Evolutionary conservation across 2,113 vertebrate genomes (phyloP).

Genomic region (Burhinus bistriatus): DNA sequence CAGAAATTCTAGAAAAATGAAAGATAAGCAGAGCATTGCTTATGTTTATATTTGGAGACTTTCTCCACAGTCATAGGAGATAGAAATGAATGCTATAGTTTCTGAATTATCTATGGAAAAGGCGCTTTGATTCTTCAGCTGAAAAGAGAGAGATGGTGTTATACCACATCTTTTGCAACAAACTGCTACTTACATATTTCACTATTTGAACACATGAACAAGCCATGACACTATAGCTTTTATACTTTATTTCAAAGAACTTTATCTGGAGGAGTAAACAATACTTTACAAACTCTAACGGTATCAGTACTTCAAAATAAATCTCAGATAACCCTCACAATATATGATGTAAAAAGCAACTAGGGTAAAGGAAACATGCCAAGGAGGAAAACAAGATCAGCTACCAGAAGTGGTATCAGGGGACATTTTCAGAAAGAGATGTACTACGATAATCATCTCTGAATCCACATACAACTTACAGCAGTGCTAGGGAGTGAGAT

Average conservation of each 20-base stretch:
- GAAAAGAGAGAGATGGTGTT: not conserved
- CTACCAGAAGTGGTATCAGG: not conserved
- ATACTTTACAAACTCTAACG: not conserved
- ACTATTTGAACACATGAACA: not conserved
- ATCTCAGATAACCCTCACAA: not conserved
- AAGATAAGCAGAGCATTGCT: slow-evolving; percentile 1
- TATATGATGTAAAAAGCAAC: not conserved
- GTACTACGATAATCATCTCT: not conserved
- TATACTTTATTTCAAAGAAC: not conserved
- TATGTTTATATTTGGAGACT: not conserved
- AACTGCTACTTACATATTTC: not conserved
- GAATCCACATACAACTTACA: not conserved
- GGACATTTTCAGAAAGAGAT: not conserved
- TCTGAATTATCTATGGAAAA: not conserved
- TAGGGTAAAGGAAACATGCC: not conserved
- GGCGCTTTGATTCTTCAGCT: not conserved
- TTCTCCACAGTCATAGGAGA: not conserved
- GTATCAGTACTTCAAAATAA: not conserved
- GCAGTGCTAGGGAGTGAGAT: not conserved
- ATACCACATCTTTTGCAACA: not conserved
- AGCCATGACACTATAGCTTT: not conserved
- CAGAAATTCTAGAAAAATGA: slow-evolving; percentile 23
- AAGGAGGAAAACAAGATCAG: not conserved
- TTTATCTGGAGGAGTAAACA: not conserved
- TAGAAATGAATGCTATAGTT: not conserved